Percentiles rank a stretch among this genome's conserved stretches.
Conservation (phyloP, 2,888 invertebrate species). For the Uropetala carovei region DNA sequence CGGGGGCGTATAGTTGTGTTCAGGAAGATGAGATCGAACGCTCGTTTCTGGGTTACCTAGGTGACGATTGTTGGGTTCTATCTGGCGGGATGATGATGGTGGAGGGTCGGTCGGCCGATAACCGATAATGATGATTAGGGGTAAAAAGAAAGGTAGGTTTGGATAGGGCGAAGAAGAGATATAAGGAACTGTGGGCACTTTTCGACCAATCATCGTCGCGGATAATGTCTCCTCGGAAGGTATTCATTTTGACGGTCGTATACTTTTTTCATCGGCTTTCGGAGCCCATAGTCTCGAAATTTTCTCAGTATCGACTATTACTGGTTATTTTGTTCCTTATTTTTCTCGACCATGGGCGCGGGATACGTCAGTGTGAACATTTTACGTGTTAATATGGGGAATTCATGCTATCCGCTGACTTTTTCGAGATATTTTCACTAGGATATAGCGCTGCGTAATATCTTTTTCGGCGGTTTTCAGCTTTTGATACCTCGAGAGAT, state of each 20-base stretch:
- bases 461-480: too few species aligned
- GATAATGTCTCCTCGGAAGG: neutral
- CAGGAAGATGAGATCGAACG: neutral
- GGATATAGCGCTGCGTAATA: too few species aligned
- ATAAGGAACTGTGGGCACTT: neutral
- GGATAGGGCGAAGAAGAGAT: slow-evolving; percentile 10
- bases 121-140: slow-evolving; percentile 1
- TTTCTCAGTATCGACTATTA: neutral
- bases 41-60: slow-evolving; percentile 1
- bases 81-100: neutral
- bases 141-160: neutral
- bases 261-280: neutral
- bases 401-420: neutral
- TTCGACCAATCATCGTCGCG: neutral
- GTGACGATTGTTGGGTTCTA: neutral
- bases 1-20: neutral
- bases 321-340: neutral
- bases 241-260: neutral
- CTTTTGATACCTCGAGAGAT: too few species aligned
- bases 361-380: neutral
- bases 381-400: neutral
- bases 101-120: neutral
- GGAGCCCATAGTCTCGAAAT: neutral
- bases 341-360: neutral
- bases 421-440: too few species aligned